Conservation (phyloP, 2,797 vertebrate genomes). For the Acridotheres tristis region DNA sequence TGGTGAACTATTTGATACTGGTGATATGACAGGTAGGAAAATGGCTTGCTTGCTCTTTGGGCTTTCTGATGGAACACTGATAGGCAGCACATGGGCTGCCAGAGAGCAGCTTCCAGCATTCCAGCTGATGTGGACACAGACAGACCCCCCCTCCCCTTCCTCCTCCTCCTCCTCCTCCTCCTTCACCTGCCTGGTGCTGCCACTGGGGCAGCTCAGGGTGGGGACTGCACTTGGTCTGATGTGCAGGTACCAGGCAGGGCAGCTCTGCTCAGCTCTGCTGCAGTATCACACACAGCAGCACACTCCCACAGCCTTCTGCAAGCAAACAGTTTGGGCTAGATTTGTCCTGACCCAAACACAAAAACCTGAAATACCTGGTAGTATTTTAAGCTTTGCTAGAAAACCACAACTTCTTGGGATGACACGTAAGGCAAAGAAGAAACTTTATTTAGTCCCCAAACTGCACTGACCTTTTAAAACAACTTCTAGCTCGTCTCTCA, state of each 20-base stretch:
- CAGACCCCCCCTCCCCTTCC: neutral
- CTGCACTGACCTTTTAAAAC: slow-evolving; percentile 89
- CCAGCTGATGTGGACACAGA: neutral
- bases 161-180: neutral
- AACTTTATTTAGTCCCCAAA: slow-evolving; percentile 43
- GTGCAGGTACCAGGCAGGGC: neutral
- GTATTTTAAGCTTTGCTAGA: neutral
- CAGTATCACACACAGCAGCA: neutral
- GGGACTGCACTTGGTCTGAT: neutral
- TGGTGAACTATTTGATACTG: neutral
- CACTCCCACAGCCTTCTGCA: neutral
- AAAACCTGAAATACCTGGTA: neutral
- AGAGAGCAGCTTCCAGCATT: neutral
- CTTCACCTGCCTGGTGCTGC: neutral
- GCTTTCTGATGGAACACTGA: neutral
- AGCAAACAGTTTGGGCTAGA: neutral
- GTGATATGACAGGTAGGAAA: neutral
- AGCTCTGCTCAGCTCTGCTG: neutral
- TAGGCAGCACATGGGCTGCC: neutral
- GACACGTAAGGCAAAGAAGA: neutral
- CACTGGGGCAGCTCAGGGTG: neutral
- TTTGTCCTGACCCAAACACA: neutral
- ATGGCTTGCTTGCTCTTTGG: neutral
- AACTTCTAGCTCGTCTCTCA: slow-evolving; percentile 91
- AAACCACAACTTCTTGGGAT: neutral